A percentile compares a stretch with the other conserved stretches of the same genome.
Evolutionary conservation across 2,113 vertebrate genomes (phyloP).

Genomic region (Notothenia rossii): DNA sequence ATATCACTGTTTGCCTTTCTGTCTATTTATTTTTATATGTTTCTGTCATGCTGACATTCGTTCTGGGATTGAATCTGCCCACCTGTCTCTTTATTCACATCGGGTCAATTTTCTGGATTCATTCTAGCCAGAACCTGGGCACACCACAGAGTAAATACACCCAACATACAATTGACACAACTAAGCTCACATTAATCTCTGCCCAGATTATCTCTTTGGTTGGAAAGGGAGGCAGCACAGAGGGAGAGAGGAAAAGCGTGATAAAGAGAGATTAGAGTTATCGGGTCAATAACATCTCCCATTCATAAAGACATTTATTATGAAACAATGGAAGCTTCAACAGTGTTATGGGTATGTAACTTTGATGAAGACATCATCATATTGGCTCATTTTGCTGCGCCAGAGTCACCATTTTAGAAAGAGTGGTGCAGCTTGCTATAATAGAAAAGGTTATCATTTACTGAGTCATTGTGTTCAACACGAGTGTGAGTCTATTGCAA

Average conservation of each 20-base stretch:
- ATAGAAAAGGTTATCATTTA: neutral
- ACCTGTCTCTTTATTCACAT: slow-evolving; percentile 49
- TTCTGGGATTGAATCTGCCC: slow-evolving; percentile 18
- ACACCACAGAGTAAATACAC: slow-evolving; percentile 28
- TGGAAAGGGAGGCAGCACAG: slow-evolving; percentile 25
- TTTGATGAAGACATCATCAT: slow-evolving; percentile 25
- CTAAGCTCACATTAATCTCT: slow-evolving; percentile 77
- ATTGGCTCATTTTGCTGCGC: neutral
- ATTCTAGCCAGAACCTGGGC: slow-evolving; percentile 24
- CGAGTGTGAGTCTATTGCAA: neutral
- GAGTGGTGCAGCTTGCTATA: neutral
- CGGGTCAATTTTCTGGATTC: slow-evolving; percentile 14
- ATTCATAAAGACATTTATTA: slow-evolving; percentile 23
- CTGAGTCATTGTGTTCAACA: slow-evolving; percentile 1
- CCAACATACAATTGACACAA: slow-evolving; percentile 55
- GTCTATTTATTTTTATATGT: neutral
- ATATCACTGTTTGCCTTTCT: slow-evolving; percentile 9
- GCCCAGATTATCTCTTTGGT: slow-evolving; percentile 66
- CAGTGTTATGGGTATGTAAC: neutral
- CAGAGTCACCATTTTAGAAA: slow-evolving; percentile 18
- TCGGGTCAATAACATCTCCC: slow-evolving; percentile 45
- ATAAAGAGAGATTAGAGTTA: slow-evolving; percentile 49
- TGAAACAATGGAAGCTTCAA: slow-evolving; percentile 15
- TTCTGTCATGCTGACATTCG: slow-evolving; percentile 27
- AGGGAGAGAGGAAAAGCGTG: neutral